A percentile compares a stretch with the other conserved stretches of the same genome.
Evolutionary conservation across 1,140 invertebrate species (phyloP).

Genomic region (Papilio glaucus): DNA sequence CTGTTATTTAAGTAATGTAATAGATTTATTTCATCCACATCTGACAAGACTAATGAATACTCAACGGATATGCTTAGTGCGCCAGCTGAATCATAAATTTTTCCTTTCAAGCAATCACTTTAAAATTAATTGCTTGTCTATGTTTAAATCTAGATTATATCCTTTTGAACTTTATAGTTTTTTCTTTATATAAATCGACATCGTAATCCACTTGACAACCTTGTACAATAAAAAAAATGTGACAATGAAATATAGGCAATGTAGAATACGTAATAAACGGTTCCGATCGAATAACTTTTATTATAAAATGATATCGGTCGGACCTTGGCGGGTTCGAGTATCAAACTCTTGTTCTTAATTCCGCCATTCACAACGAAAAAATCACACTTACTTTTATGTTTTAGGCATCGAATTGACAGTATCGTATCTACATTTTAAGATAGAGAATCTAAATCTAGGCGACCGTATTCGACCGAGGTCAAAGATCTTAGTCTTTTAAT

Average conservation of each 20-base stretch:
- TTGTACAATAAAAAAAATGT: slow-evolving; percentile 35
- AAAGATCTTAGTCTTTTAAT: neutral
- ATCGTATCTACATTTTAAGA: neutral
- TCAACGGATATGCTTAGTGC: neutral
- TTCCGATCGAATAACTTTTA: slow-evolving; percentile 42
- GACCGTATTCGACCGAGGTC: neutral
- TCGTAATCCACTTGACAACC: slow-evolving; percentile 7
- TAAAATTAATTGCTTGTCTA: neutral
- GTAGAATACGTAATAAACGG: slow-evolving; percentile 36
- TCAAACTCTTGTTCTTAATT: slow-evolving; percentile 53
- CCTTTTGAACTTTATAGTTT: neutral
- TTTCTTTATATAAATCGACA: neutral
- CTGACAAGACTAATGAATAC: neutral
- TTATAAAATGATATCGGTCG: slow-evolving; percentile 49
- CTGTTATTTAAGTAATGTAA: neutral
- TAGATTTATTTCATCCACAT: neutral
- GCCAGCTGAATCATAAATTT: slow-evolving; percentile 8
- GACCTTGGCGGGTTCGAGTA: slow-evolving; percentile 61
- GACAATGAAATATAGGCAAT: slow-evolving; percentile 32
- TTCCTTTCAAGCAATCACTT: slow-evolving; percentile 8
- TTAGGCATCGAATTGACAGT: neutral
- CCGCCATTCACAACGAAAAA: slow-evolving; percentile 70
- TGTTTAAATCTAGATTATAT: neutral
- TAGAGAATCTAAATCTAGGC: neutral
- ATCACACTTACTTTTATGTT: slow-evolving; percentile 47